These are phyloP conservation scores for Nemoura dubitans DNA, from an alignment of 2,888 invertebrate species.

Conservation along the genomic window DNA sequence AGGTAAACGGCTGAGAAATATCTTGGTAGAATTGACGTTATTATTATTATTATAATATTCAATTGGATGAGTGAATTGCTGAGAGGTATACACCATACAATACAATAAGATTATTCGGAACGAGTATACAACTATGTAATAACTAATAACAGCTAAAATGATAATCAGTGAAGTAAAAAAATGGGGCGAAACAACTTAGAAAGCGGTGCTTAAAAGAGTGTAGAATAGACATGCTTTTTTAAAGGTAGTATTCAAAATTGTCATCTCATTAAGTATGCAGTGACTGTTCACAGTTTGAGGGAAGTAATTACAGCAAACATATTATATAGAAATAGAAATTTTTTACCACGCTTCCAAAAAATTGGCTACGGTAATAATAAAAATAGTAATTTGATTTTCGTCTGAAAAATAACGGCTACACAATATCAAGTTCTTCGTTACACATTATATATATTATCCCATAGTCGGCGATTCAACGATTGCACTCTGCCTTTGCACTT, in stretches of 20 bases:
- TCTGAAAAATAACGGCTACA: slow-evolving; percentile 25
- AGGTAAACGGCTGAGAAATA: not conserved
- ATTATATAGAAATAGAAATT: not conserved
- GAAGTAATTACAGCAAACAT: not conserved
- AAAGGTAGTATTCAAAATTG: not conserved
- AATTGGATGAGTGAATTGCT: not conserved
- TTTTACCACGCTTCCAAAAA: not conserved
- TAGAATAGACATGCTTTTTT: not conserved
- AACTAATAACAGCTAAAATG: not conserved
- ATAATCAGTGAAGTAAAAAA: not conserved
- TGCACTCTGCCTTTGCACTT: too few species aligned
- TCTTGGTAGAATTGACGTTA: not conserved
- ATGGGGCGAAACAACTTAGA: not conserved
- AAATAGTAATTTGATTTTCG: slow-evolving; percentile 26
- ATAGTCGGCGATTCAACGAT: not conserved
- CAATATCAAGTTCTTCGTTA: slow-evolving; percentile 29
- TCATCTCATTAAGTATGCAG: not conserved
- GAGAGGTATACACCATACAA: not conserved
- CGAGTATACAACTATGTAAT: not conserved
- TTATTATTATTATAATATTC: slow-evolving; percentile 2
- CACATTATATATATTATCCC: not conserved
- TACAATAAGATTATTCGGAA: not conserved
- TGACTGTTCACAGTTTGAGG: not conserved
- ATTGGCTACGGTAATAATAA: slow-evolving; percentile 12
- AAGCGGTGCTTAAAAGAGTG: too few species aligned